Evolutionary conservation across 2,113 vertebrate species (phyloP).

Genomic region (Sphyrna mokarran): DNA sequence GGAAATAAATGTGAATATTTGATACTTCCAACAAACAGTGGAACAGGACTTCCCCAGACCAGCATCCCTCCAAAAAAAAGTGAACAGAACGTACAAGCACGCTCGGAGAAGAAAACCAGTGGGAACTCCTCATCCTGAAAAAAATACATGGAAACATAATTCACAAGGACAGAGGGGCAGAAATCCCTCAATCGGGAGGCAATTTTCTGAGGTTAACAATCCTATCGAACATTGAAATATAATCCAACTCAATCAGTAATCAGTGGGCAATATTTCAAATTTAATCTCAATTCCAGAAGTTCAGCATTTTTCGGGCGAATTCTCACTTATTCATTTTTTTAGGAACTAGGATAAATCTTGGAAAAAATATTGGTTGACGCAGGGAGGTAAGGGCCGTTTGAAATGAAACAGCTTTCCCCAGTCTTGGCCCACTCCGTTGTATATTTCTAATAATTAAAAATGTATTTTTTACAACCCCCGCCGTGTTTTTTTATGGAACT

Average conservation of each 20-base stretch:
- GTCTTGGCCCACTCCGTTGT: background rate
- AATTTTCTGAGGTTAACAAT: background rate
- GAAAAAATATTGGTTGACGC: background rate
- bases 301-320: background rate
- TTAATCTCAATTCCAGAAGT: background rate
- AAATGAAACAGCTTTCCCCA: background rate
- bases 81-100: background rate
- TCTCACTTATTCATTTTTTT: background rate
- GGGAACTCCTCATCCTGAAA: background rate
- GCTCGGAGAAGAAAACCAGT: background rate
- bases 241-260: background rate
- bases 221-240: background rate
- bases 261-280: background rate
- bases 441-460: background rate
- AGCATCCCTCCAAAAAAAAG: background rate
- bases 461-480: background rate
- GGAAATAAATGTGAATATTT: background rate
- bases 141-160: background rate
- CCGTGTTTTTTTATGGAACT: background rate
- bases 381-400: background rate
- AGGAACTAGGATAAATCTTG: background rate
- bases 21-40: background rate
- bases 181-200: background rate
- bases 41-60: background rate
- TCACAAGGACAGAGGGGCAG: background rate